Base-by-base conservation (phyloP, 2,888 invertebrate species). In the Polyommatus iphigenia region DNA sequence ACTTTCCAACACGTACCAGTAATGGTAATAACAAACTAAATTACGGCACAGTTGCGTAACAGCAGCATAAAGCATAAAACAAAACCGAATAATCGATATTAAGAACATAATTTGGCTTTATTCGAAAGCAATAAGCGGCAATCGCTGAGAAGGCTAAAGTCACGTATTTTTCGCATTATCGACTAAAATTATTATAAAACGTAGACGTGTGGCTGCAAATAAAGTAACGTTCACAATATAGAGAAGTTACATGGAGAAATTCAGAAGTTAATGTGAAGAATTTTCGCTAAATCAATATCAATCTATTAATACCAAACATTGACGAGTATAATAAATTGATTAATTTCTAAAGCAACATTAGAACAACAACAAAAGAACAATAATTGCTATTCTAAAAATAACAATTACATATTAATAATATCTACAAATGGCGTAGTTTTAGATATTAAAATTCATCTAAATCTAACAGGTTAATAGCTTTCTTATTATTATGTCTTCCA, bases 91-190 rank as follows among this genome's bases (percentile, higher is more conserved):
- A 86, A 83, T 81, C 82, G 80, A 83, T 82, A 81, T 84, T 86
- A 88, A 87, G 87, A 89, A 90, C 88, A 89, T 90, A 89, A 91
- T 90, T 90, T 87, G 82, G 86, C 87, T 87, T 89, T 88, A 89
- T 90, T 90, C 86, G 86, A 87, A 87, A 88, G 88, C 88, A 89
- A 89, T 90, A 90, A 89, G 86, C 85, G 87, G 88, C 88, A 90
- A 90, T 90, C 84, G 85, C 86, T 84, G 86, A 87, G 89, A 85
- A 85, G 87, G 85, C 85, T 86, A 87, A 89, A 85, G 86, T 89
- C 93, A 93, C 93, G 92, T 93, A 93, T 90, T 92, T 92, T 92
- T 93, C 92, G 88, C 91, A 92, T 92, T 92, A 93, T 90, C 90
- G 90, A 86, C 88, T 89, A 90, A 93, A 85, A 92, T 93, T 92